Evolutionary conservation across 2,797 vertebrate species (phyloP), one percentile per base, ranked within the genome.

Genomic region (Sebastes iracundus): DNA sequence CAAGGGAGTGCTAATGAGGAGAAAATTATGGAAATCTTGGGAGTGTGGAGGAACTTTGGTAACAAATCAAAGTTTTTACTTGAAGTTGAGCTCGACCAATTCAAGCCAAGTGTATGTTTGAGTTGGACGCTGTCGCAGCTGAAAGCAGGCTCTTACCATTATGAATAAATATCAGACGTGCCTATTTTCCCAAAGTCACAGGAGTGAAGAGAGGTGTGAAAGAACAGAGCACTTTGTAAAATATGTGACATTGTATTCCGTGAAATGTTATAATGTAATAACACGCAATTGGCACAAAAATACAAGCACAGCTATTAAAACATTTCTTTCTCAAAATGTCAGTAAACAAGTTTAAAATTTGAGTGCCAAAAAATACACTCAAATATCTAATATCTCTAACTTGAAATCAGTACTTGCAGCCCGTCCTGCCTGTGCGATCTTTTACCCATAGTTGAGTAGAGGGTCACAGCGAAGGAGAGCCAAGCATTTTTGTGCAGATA

Each of bases 31-130:
- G 72, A 91, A 87, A 90, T 81, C 63, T 87, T 75, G 69, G 52
- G 68, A 70, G 66, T 49, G 70, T 58, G 62, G 56, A 79, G 23
- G 66, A 83, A 63, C 67, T 77, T 77, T 77, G 81, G 83, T 82
- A 78, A 80, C 63, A 81, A 89, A 86, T 83, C 81, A 91, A 81
- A 80, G 87, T 80, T 84, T 88, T 82, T 59, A 72, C 75, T 77
- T 79, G 46, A 88, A 81, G 67, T 80, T 67, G 68, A 74, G 72
- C 87, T 88, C 13, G 56, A 72, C 46, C 11, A 1, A 60, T 68
- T 46, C 55, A 14, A 49, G 79, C 90, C 88, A 90, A 87, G 82
- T 38, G 52, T 58, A 67, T 84, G 82, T 91, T 90, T 92, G 84
- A 87, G 42, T 88, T 91, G 88, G 90, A 93, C 2, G 3, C 46